Evolutionary conservation across 2,888 invertebrate species (phyloP).

Genomic region (Lacanobia wlatinum): DNA sequence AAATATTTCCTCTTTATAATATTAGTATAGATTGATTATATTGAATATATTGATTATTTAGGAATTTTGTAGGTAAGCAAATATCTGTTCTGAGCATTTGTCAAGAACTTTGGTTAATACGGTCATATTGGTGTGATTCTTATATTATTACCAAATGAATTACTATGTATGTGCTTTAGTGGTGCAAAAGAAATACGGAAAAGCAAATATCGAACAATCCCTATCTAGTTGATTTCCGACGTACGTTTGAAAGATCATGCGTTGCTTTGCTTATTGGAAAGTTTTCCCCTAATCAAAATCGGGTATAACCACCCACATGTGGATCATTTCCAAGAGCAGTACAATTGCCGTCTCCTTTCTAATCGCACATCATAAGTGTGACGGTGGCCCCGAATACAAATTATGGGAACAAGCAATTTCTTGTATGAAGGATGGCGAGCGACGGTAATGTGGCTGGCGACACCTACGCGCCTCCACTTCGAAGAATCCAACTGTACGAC

Average conservation of each 20-base stretch:
- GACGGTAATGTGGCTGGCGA: constrained; percentile 80
- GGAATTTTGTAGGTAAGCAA: neutral
- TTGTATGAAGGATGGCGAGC: constrained; percentile 86
- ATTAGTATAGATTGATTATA: no score
- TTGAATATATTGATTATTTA: neutral
- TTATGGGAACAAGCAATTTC: constrained; percentile 88
- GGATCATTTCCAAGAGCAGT: constrained; percentile 79
- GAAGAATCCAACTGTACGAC: constrained; percentile 86
- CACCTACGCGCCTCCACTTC: constrained; percentile 86
- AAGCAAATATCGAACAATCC: neutral
- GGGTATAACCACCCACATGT: constrained; percentile 81
- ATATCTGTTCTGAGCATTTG: neutral
- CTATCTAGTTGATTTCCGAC: constrained; percentile 1
- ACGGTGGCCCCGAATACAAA: constrained; percentile 89
- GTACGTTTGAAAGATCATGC: constrained; percentile 52
- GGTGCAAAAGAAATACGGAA: neutral
- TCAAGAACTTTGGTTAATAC: neutral
- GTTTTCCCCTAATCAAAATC: constrained; percentile 72
- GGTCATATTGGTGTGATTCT: neutral
- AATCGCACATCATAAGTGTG: constrained; percentile 87
- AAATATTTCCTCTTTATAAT: no score
- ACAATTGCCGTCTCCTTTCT: constrained; percentile 89
- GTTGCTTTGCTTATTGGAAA: constrained; percentile 55
- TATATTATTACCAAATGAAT: no score
- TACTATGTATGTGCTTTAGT: neutral